phyloP scores from a whole-genome alignment of 2,797 vertebrate genomes.

The Euphonia xanthogaster region DNA sequence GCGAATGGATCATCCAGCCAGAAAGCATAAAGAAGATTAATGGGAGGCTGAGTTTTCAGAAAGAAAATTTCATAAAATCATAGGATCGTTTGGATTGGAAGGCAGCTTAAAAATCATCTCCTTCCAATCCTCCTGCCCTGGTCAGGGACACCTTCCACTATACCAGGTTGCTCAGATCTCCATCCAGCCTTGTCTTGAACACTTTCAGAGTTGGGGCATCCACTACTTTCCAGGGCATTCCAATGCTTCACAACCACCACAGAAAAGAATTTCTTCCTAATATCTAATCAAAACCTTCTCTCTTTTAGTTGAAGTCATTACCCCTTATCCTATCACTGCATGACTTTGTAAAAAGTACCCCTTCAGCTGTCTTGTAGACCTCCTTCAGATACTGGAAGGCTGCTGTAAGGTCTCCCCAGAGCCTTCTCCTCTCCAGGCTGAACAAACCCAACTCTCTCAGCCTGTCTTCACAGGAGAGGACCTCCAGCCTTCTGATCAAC shows the following conservation, averaged over 20 bases:
- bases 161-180: not conserved
- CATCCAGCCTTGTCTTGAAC: rapidly evolving
- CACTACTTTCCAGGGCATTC: not conserved
- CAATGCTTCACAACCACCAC: not conserved
- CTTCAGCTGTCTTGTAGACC: not conserved
- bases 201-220: not conserved
- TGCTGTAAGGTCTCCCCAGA: not conserved
- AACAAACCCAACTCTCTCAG: not conserved
- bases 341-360: not conserved
- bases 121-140: not conserved
- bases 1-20: not conserved
- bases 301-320: not conserved
- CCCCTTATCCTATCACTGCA: not conserved
- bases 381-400: not conserved
- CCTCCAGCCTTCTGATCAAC: not conserved
- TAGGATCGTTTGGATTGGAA: not conserved
- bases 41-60: not conserved
- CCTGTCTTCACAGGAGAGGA: not conserved
- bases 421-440: not conserved
- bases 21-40: not conserved
- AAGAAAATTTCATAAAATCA: not conserved
- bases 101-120: not conserved
- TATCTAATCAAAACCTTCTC: not conserved
- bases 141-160: not conserved
- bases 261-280: not conserved